Percentiles rank a stretch among this genome's conserved stretches.
These are phyloP conservation scores for Ips nitidus DNA, from an alignment of 1,140 invertebrate genomes.

Conservation along the genomic window DNA sequence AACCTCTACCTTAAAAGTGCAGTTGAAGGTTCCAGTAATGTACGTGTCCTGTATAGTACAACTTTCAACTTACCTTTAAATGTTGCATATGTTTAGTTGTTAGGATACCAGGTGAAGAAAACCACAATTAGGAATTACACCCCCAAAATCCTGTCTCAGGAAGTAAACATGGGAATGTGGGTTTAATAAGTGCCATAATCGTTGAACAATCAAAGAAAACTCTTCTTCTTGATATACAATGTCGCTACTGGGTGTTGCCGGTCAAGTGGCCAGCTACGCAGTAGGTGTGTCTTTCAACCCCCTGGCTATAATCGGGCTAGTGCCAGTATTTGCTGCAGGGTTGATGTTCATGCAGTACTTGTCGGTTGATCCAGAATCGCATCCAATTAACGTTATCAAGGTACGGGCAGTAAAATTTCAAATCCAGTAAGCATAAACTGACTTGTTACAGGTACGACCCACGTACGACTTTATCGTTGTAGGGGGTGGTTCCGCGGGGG, in stretches of 20 bases:
- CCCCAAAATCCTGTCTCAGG: constrained; percentile 62
- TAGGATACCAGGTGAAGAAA: constrained; percentile 41
- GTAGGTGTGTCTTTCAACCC: constrained; percentile 50
- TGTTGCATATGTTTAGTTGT: constrained; percentile 14
- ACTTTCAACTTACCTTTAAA: background rate
- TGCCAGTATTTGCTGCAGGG: constrained; percentile 76
- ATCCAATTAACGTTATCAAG: constrained; percentile 66
- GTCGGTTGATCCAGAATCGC: constrained; percentile 77
- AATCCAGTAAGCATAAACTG: background rate
- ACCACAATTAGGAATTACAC: constrained; percentile 66
- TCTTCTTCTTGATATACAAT: constrained; percentile 20
- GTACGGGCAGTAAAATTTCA: constrained; percentile 57
- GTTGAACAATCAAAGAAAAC: constrained; percentile 7
- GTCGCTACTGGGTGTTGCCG: constrained; percentile 40
- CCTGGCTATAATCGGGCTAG: constrained; percentile 67
- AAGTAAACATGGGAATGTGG: constrained; percentile 52
- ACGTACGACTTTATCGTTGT: constrained; percentile 84
- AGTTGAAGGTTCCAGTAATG: constrained; percentile 49
- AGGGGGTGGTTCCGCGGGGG: constrained; percentile 89
- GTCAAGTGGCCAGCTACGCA: constrained; percentile 42
- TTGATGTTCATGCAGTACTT: constrained; percentile 80
- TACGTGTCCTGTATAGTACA: background rate
- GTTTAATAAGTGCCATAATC: constrained; percentile 39
- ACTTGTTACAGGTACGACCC: constrained; percentile 61
- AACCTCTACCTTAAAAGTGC: constrained; percentile 63